A percentile compares a stretch with the other conserved stretches of the same genome.
Evolutionary conservation across 2,888 invertebrate species (phyloP).

Genomic region (Caradrina clavipalpis): DNA sequence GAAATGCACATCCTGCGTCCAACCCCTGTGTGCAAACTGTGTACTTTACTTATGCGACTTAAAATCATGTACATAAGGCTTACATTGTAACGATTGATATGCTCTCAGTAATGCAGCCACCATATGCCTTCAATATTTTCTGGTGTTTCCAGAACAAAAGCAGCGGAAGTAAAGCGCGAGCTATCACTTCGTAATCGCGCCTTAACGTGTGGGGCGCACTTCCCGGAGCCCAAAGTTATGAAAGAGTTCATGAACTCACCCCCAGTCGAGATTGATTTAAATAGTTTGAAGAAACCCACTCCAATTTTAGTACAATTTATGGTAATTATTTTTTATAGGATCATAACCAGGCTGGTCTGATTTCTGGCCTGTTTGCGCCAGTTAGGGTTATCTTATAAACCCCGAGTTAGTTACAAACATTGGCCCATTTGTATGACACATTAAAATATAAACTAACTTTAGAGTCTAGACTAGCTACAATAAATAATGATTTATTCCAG

Average conservation of each 20-base stretch:
- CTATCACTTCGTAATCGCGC: constrained; percentile 93
- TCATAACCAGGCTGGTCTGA: too few relatives aligned
- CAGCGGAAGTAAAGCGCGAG: constrained; percentile 93
- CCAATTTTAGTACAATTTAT: constrained; percentile 94
- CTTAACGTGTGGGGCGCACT: constrained; percentile 89
- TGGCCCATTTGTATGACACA: too few relatives aligned
- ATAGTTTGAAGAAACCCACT: constrained; percentile 90
- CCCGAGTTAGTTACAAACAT: too few relatives aligned
- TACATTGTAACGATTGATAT: neutral
- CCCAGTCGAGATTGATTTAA: constrained; percentile 88
- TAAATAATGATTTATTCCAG: too few relatives aligned
- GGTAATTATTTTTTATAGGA: constrained; percentile 79
- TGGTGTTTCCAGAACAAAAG: constrained; percentile 89
- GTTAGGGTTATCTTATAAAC: too few relatives aligned
- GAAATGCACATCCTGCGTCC: too few relatives aligned
- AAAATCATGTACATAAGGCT: neutral
- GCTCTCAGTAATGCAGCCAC: neutral
- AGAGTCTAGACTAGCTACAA: too few relatives aligned
- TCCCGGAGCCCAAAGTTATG: constrained; percentile 94
- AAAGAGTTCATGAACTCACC: constrained; percentile 93
- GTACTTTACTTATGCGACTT: neutral
- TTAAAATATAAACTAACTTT: too few relatives aligned
- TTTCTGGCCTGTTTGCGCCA: too few relatives aligned
- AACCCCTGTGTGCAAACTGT: too few relatives aligned
- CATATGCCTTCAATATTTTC: neutral